phyloP scores from a whole-genome alignment of 2,888 invertebrate species.

The Fragum fragum region DNA sequence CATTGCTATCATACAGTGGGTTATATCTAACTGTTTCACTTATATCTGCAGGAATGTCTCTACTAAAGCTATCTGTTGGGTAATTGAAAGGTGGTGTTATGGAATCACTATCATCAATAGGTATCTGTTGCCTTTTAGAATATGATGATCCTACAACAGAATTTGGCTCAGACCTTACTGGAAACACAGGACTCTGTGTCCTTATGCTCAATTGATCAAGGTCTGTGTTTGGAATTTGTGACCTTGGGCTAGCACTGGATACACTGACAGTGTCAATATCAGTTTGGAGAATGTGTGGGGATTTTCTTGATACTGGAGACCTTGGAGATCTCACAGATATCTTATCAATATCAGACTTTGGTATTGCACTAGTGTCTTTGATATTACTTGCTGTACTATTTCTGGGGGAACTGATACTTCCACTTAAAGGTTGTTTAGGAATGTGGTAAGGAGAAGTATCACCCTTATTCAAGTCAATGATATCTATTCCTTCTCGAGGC shows the following conservation, averaged over 20 bases:
- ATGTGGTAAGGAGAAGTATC: constrained; percentile 61
- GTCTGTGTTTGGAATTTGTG: constrained; percentile 34
- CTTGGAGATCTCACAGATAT: constrained; percentile 4
- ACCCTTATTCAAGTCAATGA: constrained; percentile 49
- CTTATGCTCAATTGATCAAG: constrained; percentile 41
- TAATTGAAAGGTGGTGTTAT: constrained; percentile 51
- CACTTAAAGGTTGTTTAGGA: constrained; percentile 13
- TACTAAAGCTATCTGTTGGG: constrained; percentile 33
- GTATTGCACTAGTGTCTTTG: constrained; percentile 4
- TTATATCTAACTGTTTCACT: constrained; percentile 49
- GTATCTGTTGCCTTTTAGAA: constrained; percentile 54
- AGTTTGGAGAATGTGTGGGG: constrained; percentile 29
- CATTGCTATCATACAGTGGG: constrained; percentile 57
- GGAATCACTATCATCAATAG: constrained; percentile 25
- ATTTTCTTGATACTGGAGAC: constrained; percentile 8
- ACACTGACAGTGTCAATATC: constrained; percentile 45
- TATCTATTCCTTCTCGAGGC: constrained; percentile 34
- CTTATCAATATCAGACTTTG: constrained; percentile 27
- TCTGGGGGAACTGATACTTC: neutral
- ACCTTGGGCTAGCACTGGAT: constrained; percentile 31
- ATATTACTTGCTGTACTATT: neutral
- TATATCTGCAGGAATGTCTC: constrained; percentile 41
- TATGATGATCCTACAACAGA: constrained; percentile 22
- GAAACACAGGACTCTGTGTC: constrained; percentile 41
- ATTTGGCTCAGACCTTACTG: constrained; percentile 9